Conservation (phyloP, 2,888 invertebrate species). For the Anaspis maculata region DNA sequence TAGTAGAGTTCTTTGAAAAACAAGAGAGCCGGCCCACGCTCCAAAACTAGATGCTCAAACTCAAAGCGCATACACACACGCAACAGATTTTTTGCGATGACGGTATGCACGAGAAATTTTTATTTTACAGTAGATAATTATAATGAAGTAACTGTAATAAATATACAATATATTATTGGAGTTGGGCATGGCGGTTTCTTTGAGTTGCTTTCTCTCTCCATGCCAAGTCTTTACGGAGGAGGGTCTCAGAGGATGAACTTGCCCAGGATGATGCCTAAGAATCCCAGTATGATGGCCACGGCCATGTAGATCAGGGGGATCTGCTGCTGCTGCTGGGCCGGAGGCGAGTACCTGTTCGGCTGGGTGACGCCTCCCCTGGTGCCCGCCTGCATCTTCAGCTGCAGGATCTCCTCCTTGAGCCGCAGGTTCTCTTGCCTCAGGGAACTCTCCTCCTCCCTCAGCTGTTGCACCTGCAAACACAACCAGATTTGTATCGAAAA, state of each 20-base stretch:
- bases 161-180: slow-evolving; percentile 37
- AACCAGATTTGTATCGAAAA: too few species aligned
- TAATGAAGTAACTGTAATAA: slow-evolving; percentile 33
- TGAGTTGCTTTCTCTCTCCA: slow-evolving; percentile 11
- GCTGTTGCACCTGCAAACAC: slow-evolving; percentile 53
- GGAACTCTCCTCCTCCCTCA: slow-evolving; percentile 70
- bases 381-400: slow-evolving; percentile 47
- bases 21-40: too few species aligned
- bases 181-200: slow-evolving; percentile 19
- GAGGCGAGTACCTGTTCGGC: slow-evolving; percentile 49
- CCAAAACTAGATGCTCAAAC: too few species aligned
- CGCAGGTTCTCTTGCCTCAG: slow-evolving; percentile 79
- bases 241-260: slow-evolving; percentile 72
- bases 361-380: slow-evolving; percentile 37
- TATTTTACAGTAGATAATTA: slow-evolving; percentile 32
- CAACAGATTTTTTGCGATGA: slow-evolving; percentile 17
- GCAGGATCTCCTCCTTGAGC: slow-evolving; percentile 67
- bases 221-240: slow-evolving; percentile 22
- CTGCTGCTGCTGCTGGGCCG: slow-evolving; percentile 50
- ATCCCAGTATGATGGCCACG: slow-evolving; percentile 57
- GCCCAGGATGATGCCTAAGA: slow-evolving; percentile 69
- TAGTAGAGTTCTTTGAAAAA: too few species aligned
- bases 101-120: slow-evolving; percentile 25
- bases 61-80: too few species aligned
- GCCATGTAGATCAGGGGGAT: slow-evolving; percentile 56